Conservation (phyloP, 37 sponge, comb jelly and placozoan genomes). For the Crambe crambe region DNA sequence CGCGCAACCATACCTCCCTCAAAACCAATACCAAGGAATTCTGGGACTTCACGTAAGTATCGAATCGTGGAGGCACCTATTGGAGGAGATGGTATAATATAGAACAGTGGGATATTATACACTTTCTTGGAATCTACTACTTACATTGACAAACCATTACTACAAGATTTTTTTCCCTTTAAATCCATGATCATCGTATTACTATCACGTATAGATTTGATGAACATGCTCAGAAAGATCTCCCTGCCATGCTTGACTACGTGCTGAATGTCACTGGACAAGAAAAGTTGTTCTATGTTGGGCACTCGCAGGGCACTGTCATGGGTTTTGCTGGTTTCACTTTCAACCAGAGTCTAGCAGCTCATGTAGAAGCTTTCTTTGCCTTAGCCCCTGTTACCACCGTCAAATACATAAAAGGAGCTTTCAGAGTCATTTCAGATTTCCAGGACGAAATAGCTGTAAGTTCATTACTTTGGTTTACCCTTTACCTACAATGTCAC, state of each 20-base stretch:
- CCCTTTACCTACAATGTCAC: too few relatives aligned
- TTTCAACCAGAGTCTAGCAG: conserved; percentile 59
- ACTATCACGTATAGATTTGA: conserved; percentile 64
- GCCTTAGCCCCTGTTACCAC: conserved; percentile 83
- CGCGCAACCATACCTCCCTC: conserved; percentile 72
- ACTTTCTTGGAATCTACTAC: background rate
- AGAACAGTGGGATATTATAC: background rate
- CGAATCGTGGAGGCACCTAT: too few relatives aligned
- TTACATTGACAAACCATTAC: too few relatives aligned
- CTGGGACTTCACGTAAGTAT: conserved; percentile 85
- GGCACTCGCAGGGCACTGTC: conserved; percentile 94
- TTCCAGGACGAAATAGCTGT: conserved; percentile 47
- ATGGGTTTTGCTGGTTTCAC: conserved; percentile 93
- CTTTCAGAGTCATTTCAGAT: conserved; percentile 23
- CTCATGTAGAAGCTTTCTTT: conserved; percentile 65
- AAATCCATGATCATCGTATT: background rate
- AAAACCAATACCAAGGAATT: conserved; percentile 69
- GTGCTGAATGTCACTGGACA: conserved; percentile 58
- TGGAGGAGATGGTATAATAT: background rate
- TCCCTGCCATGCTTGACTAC: conserved; percentile 76
- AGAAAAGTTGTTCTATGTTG: conserved; percentile 76
- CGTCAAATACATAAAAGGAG: conserved; percentile 67
- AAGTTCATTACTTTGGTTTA: background rate
- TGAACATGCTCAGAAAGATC: conserved; percentile 63
- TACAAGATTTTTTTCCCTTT: background rate